A percentile compares a stretch with the other conserved stretches of the same genome.
Evolutionary conservation across 2,113 vertebrate genomes (phyloP).

Genomic region (Megaleporinus macrocephalus): DNA sequence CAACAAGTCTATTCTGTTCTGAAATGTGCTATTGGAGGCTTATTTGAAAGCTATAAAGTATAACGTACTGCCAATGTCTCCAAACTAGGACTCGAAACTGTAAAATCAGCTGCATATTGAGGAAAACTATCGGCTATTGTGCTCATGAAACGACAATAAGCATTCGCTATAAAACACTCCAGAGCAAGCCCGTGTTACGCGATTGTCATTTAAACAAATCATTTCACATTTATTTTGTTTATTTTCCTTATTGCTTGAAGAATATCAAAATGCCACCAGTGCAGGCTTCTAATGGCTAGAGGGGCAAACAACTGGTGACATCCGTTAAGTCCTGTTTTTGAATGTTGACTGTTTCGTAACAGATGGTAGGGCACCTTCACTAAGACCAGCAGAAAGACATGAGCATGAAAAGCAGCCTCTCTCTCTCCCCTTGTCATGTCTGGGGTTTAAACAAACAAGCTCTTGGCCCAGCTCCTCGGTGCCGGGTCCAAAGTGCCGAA

Average conservation of each 20-base stretch:
- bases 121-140: not conserved
- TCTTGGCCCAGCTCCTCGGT: slow-evolving; percentile 33
- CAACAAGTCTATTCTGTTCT: not conserved
- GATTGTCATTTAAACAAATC: not conserved
- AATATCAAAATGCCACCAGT: not conserved
- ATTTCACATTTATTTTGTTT: not conserved
- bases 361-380: slow-evolving; percentile 7
- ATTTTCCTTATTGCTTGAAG: too few species aligned
- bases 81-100: not conserved
- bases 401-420: slow-evolving; percentile 2
- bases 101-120: too few species aligned
- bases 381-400: slow-evolving; percentile 13
- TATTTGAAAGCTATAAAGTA: not conserved
- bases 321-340: not conserved
- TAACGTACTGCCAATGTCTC: not conserved
- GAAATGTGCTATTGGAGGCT: not conserved
- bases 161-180: too few species aligned
- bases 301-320: not conserved
- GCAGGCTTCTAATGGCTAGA: not conserved
- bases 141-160: not conserved
- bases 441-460: slow-evolving; percentile 39
- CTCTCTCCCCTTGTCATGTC: slow-evolving; percentile 23
- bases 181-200: too few species aligned
- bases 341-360: slow-evolving; percentile 32
- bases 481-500: slow-evolving; percentile 25